A percentile compares a stretch with the other conserved stretches of the same genome.
Evolutionary conservation across 2,888 invertebrate species (phyloP).

Genomic region (Steinernema scapterisci): DNA sequence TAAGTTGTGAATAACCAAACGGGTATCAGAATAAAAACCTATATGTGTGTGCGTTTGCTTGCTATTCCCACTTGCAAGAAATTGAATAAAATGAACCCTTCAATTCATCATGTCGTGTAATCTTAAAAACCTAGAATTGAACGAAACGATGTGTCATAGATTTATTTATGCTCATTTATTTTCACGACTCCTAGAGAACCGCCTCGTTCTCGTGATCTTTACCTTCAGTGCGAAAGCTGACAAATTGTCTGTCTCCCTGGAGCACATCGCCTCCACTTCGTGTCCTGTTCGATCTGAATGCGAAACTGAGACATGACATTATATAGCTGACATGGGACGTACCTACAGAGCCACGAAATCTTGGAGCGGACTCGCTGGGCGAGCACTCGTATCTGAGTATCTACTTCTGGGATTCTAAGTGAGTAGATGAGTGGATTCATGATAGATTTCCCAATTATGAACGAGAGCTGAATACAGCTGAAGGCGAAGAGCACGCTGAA

Average conservation of each 20-base stretch:
- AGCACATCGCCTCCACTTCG: not conserved
- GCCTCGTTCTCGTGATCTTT: not conserved
- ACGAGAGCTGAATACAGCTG: constrained; percentile 46
- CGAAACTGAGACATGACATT: not conserved
- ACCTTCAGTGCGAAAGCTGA: not conserved
- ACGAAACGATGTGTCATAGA: not conserved
- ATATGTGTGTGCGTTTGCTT: too few relatives aligned
- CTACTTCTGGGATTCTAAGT: constrained; percentile 48
- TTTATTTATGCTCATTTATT: not conserved
- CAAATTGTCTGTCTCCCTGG: not conserved
- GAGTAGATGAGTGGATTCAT: constrained; percentile 52
- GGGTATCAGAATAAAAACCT: not conserved
- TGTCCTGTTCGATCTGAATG: not conserved
- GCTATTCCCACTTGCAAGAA: too few relatives aligned
- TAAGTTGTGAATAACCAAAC: not conserved
- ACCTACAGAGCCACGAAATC: not conserved
- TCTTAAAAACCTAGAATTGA: not conserved
- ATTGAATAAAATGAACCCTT: not conserved
- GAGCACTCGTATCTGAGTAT: constrained; percentile 34
- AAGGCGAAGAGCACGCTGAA: constrained; percentile 45
- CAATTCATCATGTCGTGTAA: not conserved
- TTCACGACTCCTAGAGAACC: not conserved
- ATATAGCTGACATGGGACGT: too few relatives aligned
- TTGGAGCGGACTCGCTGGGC: not conserved
- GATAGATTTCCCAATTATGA: constrained; percentile 48